Base-by-base conservation (phyloP, 2,797 vertebrate genomes). In the Microctenopoma steveboyesi region DNA sequence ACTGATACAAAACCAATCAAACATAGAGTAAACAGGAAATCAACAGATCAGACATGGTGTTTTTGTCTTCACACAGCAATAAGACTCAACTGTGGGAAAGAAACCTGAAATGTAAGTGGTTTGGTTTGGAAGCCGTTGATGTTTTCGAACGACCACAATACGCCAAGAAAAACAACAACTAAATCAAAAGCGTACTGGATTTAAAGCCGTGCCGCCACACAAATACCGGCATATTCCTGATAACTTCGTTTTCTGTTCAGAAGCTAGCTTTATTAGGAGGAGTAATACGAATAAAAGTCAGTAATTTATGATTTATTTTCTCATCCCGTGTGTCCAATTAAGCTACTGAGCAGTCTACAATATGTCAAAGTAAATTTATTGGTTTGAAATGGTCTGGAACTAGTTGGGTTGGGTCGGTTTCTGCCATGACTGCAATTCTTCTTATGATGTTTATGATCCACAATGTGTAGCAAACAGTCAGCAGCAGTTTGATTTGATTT, bases 141-240 rank as follows among this genome's bases (percentile, higher is more conserved):
- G 76, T 81, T 82, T 85, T 69, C 72, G 40, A 52, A 47, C 37
- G 12, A 50, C 78, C 67, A 73, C 64, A 74, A 62, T 59, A 42
- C n/a, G 13, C n/a, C 49, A 74, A 61, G 70, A 43, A 48, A 74
- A 74, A 59, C 64, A 72, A 77, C 50, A 16, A 22, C 35, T 45
- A 27, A 54, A 30, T 39, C 3, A 60, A 25, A 27, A 18, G 63
- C 40, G 59, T 50, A 64, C 72, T 66, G 45, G 37, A 30, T 54
- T 43, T 3, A 3, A 15, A 10, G 25, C 43, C 5, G 14, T 4
- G 0, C 12, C 12, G 12, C 15, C 25, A 18, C 47, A 37, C 45
- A 47, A 51, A 63, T 27, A 16, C 13, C 3, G 59, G 11, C 5
- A 39, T 51, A 15, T 30, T 39, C 1, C 14, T 7, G 4, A 60